phyloP scores from a whole-genome alignment of 2,888 invertebrate species.

The Agapostemon virescens region DNA sequence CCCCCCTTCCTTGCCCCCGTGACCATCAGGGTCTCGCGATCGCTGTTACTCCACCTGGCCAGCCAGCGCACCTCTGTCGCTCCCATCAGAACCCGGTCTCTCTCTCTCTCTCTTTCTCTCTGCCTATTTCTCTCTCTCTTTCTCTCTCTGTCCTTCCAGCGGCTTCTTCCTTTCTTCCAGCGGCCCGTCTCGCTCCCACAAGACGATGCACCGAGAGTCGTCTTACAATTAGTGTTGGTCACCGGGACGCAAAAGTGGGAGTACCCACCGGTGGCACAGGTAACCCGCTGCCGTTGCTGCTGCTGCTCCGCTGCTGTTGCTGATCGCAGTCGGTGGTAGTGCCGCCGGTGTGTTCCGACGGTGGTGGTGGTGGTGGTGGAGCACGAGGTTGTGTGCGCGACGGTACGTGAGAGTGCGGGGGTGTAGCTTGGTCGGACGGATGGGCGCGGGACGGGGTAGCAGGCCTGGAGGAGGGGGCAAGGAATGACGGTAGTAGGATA shows the following conservation, averaged over 20 bases:
- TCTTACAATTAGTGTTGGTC: conserved; percentile 54
- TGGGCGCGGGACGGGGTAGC: conserved; percentile 48
- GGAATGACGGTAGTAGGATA: conserved; percentile 63
- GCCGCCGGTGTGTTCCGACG: neutral
- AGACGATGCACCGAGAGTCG: conserved; percentile 33
- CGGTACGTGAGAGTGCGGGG: conserved; percentile 56
- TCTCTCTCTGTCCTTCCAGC: conserved; percentile 27
- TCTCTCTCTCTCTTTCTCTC: no score
- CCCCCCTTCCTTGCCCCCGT: neutral
- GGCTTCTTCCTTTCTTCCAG: conserved; percentile 17
- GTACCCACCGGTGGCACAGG: conserved; percentile 23
- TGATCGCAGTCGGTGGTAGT: neutral
- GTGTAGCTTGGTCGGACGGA: conserved; percentile 64
- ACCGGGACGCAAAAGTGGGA: conserved; percentile 24
- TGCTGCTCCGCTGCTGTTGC: neutral
- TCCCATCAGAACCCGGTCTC: conserved; percentile 6
- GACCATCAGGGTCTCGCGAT: conserved; percentile 9
- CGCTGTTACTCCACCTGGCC: conserved; percentile 6
- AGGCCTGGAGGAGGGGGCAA: conserved; percentile 42
- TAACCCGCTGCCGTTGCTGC: conserved; percentile 8
- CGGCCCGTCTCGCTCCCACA: conserved; percentile 4
- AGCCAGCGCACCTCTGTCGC: conserved; percentile 6
- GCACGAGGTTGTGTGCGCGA: conserved; percentile 34
- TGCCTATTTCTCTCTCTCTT: no score
- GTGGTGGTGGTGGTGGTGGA: conserved; percentile 21